These are phyloP conservation scores for Oplegnathus fasciatus DNA, from an alignment of 2,113 vertebrate genomes.

Conservation along the genomic window DNA sequence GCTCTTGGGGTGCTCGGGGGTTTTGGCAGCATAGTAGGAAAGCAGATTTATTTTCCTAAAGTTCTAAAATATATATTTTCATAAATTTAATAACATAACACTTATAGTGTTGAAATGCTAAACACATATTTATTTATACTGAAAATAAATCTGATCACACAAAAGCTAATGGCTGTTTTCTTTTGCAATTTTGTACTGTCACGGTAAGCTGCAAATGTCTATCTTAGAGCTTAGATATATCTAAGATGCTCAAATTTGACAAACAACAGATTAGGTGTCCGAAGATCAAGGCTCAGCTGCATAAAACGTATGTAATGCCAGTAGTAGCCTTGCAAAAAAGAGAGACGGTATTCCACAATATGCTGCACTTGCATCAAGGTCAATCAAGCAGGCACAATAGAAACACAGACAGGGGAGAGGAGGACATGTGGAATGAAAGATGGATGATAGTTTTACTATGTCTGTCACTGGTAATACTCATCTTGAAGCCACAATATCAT, in stretches of 20 bases:
- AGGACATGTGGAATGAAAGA: conserved; percentile 14
- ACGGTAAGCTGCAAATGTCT: neutral
- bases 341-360: neutral
- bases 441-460: conserved; percentile 38
- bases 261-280: neutral
- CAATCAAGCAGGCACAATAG: conserved; percentile 26
- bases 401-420: neutral
- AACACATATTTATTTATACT: neutral
- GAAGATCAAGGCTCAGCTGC: neutral
- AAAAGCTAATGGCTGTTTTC: conserved; percentile 11
- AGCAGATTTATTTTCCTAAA: neutral
- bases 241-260: neutral
- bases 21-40: conserved; percentile 1
- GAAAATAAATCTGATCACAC: neutral
- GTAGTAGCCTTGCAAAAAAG: neutral
- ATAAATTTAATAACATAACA: neutral
- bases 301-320: neutral
- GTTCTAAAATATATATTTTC: neutral
- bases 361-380: conserved; percentile 19
- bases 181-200: conserved; percentile 14
- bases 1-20: neutral
- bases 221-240: neutral
- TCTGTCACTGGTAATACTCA: conserved; percentile 57
- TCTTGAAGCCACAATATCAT: conserved; percentile 51
- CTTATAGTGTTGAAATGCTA: neutral